These are phyloP conservation scores for Lasaia peninsularis DNA, from an alignment of 1,140 invertebrate species.

Conservation along the genomic window DNA sequence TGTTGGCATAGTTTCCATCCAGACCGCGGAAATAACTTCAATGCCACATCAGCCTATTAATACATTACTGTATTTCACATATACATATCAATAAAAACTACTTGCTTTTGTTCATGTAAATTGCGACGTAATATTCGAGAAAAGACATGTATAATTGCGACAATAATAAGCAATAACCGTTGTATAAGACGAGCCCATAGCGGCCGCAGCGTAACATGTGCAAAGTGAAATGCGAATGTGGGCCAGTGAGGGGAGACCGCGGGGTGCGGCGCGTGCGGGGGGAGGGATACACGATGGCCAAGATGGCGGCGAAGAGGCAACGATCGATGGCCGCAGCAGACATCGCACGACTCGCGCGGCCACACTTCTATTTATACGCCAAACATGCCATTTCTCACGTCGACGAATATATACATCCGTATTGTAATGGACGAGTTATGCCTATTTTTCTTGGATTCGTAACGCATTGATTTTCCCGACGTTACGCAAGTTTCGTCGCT, in stretches of 20 bases:
- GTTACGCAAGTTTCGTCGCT: background rate
- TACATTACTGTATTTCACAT: constrained; percentile 21
- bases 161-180: constrained; percentile 34
- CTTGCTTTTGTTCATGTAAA: background rate
- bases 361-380: constrained; percentile 72
- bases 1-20: constrained; percentile 50
- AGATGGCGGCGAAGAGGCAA: constrained; percentile 71
- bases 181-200: constrained; percentile 13
- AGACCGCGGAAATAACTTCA: constrained; percentile 56
- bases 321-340: constrained; percentile 72
- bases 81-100: background rate
- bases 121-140: background rate
- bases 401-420: constrained; percentile 32
- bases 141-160: constrained; percentile 26
- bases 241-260: constrained; percentile 59
- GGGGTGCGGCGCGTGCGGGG: constrained; percentile 49
- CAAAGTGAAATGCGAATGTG: constrained; percentile 68
- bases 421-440: constrained; percentile 16
- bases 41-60: constrained; percentile 64
- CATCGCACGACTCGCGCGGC: constrained; percentile 63
- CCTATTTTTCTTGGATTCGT: background rate
- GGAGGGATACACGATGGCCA: constrained; percentile 68
- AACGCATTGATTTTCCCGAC: constrained; percentile 10
- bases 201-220: constrained; percentile 42
- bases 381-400: constrained; percentile 56